These are phyloP conservation scores for Phortica okadai DNA, from an alignment of 2,888 invertebrate species.

Conservation along the genomic window DNA sequence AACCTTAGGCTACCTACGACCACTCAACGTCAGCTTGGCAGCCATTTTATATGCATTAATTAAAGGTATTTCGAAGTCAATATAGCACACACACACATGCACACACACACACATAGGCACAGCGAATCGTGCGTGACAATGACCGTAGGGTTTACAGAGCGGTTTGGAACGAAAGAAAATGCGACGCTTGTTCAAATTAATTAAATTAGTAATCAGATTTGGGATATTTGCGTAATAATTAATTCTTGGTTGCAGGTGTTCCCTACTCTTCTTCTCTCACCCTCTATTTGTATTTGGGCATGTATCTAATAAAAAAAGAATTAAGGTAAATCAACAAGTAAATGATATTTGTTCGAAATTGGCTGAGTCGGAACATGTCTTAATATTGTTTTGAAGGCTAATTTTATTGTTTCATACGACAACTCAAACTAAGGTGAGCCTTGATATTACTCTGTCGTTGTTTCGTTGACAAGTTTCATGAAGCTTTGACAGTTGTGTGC, in stretches of 20 bases:
- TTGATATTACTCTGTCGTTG: no score
- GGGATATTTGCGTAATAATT: not conserved
- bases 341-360: no score
- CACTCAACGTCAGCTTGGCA: not conserved
- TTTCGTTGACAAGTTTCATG: no score
- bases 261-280: not conserved
- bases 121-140: not conserved
- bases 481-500: no score
- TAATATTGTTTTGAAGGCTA: no score
- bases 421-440: no score
- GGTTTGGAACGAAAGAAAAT: not conserved
- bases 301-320: not conserved
- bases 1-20: not conserved
- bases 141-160: not conserved
- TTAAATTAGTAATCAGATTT: conserved; percentile 12
- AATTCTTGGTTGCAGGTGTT: not conserved
- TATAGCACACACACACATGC: not conserved
- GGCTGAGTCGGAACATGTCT: no score
- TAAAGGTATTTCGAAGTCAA: not conserved
- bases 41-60: conserved; percentile 13
- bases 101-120: not conserved
- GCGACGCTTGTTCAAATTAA: conserved; percentile 8
- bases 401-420: no score
- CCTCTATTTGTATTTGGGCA: not conserved
- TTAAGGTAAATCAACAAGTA: not conserved